These are phyloP conservation scores for Suncus etruscus DNA, from an alignment of 2,113 vertebrate species.

Conservation along the genomic window DNA sequence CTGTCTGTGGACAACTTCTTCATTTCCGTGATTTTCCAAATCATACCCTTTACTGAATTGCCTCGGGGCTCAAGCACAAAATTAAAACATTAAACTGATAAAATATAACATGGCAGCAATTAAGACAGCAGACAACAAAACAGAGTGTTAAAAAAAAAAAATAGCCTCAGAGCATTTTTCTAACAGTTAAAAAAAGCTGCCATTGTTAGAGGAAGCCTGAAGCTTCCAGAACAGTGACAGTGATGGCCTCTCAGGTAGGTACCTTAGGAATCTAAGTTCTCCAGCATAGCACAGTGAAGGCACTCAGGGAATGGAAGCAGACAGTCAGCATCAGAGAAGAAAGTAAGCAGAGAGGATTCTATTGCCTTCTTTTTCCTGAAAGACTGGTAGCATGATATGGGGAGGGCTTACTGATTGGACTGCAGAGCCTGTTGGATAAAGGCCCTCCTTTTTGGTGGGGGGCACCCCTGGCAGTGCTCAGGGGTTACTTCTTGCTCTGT, in stretches of 20 bases:
- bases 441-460: neutral
- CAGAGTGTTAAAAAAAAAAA: constrained; percentile 49
- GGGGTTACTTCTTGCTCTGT: too few species aligned
- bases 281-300: neutral
- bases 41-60: constrained; percentile 76
- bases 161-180: constrained; percentile 56
- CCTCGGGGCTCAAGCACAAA: constrained; percentile 71
- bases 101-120: constrained; percentile 75
- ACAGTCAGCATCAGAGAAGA: too few species aligned
- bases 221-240: constrained; percentile 49
- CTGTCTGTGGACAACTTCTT: constrained; percentile 69
- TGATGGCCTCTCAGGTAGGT: neutral
- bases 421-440: neutral
- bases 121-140: constrained; percentile 72
- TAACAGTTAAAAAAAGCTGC: constrained; percentile 56
- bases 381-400: neutral
- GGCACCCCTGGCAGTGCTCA: too few species aligned
- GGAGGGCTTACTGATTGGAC: neutral
- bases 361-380: neutral
- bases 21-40: constrained; percentile 78
- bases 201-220: constrained; percentile 56
- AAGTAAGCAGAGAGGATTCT: neutral
- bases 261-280: neutral
- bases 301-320: neutral
- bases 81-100: constrained; percentile 79